A percentile compares a stretch with the other conserved stretches of the same genome.
phyloP scores from a whole-genome alignment of 2,888 invertebrate species.

The Cataglyphis cursor region DNA sequence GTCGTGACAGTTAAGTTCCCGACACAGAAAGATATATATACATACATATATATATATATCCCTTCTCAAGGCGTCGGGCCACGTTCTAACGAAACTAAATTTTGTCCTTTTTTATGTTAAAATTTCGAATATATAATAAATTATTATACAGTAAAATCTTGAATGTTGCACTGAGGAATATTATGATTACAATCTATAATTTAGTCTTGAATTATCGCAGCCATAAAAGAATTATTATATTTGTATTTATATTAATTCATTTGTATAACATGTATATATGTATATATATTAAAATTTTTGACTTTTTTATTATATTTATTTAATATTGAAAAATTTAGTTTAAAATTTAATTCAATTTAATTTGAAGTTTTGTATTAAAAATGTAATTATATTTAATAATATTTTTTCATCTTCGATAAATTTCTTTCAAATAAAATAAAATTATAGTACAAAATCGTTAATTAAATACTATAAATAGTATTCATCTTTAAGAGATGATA shows the following conservation, averaged over 20 bases:
- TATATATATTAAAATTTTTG: neutral
- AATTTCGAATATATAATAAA: slow-evolving; percentile 13
- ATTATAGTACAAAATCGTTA: neutral
- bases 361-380: neutral
- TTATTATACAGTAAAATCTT: neutral
- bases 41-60: slow-evolving; percentile 35
- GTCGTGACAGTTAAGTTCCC: slow-evolving; percentile 78
- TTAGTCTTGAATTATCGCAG: neutral
- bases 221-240: neutral
- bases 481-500: neutral
- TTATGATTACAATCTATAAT: neutral
- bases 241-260: neutral
- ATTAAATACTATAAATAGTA: neutral
- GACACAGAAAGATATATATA: slow-evolving; percentile 56
- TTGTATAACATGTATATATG: too few species aligned
- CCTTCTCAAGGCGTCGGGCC: neutral
- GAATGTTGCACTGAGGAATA: neutral
- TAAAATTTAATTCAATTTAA: neutral
- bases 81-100: slow-evolving; percentile 14
- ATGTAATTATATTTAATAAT: neutral
- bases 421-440: neutral
- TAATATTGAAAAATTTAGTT: neutral
- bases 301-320: neutral
- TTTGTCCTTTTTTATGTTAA: slow-evolving; percentile 25
- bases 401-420: neutral